phyloP scores from a whole-genome alignment of 2,113 vertebrate species.

The Cheirogaleus medius region DNA sequence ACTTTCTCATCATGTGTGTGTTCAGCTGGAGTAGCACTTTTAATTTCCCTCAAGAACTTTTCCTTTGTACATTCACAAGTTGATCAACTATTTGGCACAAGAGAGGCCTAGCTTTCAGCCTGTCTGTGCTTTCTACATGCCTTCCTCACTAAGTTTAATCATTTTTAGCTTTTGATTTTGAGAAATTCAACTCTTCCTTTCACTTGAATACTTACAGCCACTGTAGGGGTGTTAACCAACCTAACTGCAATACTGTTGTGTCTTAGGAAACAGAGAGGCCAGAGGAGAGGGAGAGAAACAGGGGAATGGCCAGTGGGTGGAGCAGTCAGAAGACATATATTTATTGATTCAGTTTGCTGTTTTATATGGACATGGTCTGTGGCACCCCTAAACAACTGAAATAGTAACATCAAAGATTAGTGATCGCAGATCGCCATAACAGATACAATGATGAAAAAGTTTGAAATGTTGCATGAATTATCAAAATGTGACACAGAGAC shows the following conservation, averaged over 20 bases:
- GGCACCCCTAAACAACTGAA: background rate
- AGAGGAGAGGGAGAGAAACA: background rate
- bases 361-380: background rate
- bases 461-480: background rate
- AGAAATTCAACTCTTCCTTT: background rate
- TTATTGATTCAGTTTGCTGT: background rate
- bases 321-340: background rate
- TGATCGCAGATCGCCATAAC: background rate
- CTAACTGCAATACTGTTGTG: background rate
- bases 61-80: background rate
- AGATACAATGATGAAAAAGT: background rate
- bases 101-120: background rate
- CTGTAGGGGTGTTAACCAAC: background rate
- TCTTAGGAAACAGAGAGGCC: background rate
- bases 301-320: background rate
- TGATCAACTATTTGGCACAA: background rate
- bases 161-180: background rate
- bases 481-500: background rate
- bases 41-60: background rate
- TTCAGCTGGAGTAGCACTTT: background rate
- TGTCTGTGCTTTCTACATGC: background rate
- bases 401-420: background rate
- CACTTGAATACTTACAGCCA: background rate
- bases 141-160: background rate
- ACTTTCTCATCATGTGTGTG: background rate